Evolutionary conservation across 64 coral and sea anemone genomes (phyloP).

Genomic region (Dendronephthya gigantea): DNA sequence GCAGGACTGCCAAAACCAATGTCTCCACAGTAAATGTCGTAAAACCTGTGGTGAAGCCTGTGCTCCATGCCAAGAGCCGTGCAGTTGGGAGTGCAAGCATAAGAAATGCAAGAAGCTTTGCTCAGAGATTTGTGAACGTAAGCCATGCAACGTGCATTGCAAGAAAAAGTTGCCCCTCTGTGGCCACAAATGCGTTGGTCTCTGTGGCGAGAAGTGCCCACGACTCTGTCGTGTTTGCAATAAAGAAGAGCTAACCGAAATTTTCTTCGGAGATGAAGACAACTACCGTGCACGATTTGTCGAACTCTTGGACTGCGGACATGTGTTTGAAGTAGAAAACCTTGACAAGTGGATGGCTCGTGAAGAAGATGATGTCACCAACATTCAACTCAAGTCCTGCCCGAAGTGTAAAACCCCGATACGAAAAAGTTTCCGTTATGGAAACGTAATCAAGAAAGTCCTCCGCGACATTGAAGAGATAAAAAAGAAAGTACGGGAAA

Average conservation of each 20-base stretch:
- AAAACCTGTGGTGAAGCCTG: slow-evolving; percentile 33
- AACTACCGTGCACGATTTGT: slow-evolving; percentile 47
- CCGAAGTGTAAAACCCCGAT: slow-evolving; percentile 54
- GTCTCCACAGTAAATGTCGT: slow-evolving; percentile 41
- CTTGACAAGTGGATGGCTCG: slow-evolving; percentile 50
- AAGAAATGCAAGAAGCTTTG: slow-evolving; percentile 31
- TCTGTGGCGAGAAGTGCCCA: slow-evolving; percentile 46
- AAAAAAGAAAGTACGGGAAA: background rate
- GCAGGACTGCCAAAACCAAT: slow-evolving; percentile 37
- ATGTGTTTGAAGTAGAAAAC: slow-evolving; percentile 56
- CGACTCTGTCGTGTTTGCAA: slow-evolving; percentile 65
- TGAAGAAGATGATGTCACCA: background rate
- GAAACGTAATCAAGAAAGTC: slow-evolving; percentile 49
- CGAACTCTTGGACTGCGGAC: slow-evolving; percentile 60
- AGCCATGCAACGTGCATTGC: slow-evolving; percentile 34
- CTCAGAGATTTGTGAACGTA: slow-evolving; percentile 39
- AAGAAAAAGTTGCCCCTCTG: slow-evolving; percentile 8
- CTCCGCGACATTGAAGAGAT: background rate
- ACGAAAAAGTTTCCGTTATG: slow-evolving; percentile 52
- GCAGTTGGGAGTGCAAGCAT: slow-evolving; percentile 34
- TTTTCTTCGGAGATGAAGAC: slow-evolving; percentile 69
- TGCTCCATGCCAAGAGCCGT: slow-evolving; percentile 39
- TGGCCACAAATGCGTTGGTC: slow-evolving; percentile 34
- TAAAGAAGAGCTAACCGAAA: slow-evolving; percentile 62
- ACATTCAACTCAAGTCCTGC: slow-evolving; percentile 50